Evolutionary conservation across 2,888 invertebrate genomes (phyloP).

Genomic region (Pandemis cinnamomeana): DNA sequence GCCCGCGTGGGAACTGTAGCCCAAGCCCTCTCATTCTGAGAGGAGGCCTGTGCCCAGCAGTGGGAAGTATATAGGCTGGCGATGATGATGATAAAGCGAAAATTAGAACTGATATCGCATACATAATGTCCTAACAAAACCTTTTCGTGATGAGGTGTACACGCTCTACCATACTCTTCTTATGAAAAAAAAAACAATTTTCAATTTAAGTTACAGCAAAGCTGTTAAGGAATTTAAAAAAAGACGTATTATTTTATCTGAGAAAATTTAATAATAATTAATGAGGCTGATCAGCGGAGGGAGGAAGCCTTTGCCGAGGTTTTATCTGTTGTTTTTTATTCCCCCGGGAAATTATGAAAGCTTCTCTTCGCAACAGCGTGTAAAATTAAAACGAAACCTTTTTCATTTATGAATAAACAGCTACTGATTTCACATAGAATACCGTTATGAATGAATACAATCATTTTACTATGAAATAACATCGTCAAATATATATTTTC

Average conservation of each 20-base stretch:
- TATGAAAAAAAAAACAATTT: too few species aligned
- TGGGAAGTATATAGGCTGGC: too few species aligned
- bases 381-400: not conserved
- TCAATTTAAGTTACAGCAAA: not conserved
- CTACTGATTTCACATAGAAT: not conserved
- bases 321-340: slow-evolving; percentile 9
- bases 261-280: slow-evolving; percentile 5
- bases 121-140: too few species aligned
- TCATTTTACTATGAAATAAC: too few species aligned
- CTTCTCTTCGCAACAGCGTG: slow-evolving; percentile 7
- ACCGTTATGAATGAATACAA: not conserved
- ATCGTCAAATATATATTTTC: not conserved
- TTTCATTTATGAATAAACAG: not conserved
- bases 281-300: not conserved
- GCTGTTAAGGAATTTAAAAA: not conserved
- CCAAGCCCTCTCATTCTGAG: too few species aligned
- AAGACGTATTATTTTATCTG: not conserved
- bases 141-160: too few species aligned
- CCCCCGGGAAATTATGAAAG: slow-evolving; percentile 7
- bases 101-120: too few species aligned
- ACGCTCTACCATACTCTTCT: too few species aligned
- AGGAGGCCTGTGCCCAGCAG: too few species aligned
- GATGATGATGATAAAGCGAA: too few species aligned
- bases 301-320: slow-evolving; percentile 1
- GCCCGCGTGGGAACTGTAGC: too few species aligned